Evolutionary conservation across 1,140 invertebrate genomes (phyloP).

Genomic region (Amphibalanus amphitrite): DNA sequence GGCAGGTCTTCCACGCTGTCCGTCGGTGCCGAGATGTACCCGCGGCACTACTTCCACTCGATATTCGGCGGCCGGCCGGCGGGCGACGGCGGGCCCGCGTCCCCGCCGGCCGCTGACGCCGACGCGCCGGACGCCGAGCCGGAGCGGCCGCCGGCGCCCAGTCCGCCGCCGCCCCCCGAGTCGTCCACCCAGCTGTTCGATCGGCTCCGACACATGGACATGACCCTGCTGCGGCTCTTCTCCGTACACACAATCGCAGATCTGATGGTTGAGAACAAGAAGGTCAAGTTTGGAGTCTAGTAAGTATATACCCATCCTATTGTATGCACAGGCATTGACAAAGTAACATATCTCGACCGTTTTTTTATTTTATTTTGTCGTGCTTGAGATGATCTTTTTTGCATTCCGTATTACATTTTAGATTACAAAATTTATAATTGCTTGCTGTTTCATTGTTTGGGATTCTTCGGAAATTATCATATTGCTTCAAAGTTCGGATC

Average conservation of each 20-base stretch:
- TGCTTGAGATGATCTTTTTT: too few relatives aligned
- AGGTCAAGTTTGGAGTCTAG: slow-evolving; percentile 67
- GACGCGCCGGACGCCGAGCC: slow-evolving; percentile 24
- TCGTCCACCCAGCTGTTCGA: slow-evolving; percentile 42
- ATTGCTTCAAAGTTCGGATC: too few relatives aligned
- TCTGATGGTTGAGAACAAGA: slow-evolving; percentile 76
- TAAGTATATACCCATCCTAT: too few relatives aligned
- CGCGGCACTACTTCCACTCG: background rate
- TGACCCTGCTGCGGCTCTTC: slow-evolving; percentile 48
- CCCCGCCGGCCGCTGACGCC: slow-evolving; percentile 18
- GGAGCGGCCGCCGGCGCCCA: slow-evolving; percentile 16
- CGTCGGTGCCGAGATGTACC: slow-evolving; percentile 15
- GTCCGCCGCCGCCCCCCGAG: slow-evolving; percentile 15
- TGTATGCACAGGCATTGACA: too few relatives aligned
- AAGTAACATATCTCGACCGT: too few relatives aligned
- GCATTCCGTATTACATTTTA: too few relatives aligned
- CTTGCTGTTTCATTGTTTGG: too few relatives aligned
- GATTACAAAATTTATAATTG: too few relatives aligned
- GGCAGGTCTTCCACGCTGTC: slow-evolving; percentile 44
- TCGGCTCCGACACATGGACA: slow-evolving; percentile 49
- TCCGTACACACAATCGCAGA: slow-evolving; percentile 60
- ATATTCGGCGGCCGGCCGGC: slow-evolving; percentile 20
- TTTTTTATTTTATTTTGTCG: too few relatives aligned
- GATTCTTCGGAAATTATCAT: too few relatives aligned
- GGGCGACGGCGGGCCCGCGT: slow-evolving; percentile 18